phyloP scores from a whole-genome alignment of 2,888 invertebrate species.

The Oligia fasciuncula region DNA sequence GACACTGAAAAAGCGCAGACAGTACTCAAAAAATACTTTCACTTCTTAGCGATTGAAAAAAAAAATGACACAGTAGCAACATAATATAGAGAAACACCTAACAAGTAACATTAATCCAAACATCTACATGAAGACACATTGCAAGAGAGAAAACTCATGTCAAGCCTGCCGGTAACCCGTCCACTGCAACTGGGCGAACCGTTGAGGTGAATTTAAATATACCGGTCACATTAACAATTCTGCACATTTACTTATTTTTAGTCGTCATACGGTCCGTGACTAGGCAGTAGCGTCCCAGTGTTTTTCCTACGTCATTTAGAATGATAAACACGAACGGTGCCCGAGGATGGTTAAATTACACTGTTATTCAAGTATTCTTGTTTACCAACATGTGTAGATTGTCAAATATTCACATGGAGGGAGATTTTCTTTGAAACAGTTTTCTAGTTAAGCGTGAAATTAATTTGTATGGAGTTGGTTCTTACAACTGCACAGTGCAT shows the following conservation, averaged over 20 bases:
- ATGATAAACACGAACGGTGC: conserved; percentile 69
- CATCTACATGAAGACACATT: conserved; percentile 8
- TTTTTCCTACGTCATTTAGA: conserved; percentile 75
- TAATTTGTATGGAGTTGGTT: background rate
- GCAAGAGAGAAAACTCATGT: conserved; percentile 65
- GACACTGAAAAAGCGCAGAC: background rate
- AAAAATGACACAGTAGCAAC: background rate
- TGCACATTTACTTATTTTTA: conserved; percentile 80
- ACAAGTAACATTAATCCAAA: background rate
- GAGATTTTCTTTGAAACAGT: conserved; percentile 6
- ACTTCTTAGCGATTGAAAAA: background rate
- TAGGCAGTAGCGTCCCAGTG: conserved; percentile 65
- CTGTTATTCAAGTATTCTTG: conserved; percentile 67
- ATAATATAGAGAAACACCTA: background rate
- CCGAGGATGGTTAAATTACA: conserved; percentile 69
- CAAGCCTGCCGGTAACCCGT: conserved; percentile 67
- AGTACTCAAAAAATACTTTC: background rate
- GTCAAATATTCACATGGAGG: conserved; percentile 37
- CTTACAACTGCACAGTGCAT: background rate
- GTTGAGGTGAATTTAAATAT: conserved; percentile 81
- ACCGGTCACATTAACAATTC: conserved; percentile 78
- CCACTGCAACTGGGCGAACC: conserved; percentile 76
- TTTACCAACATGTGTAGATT: conserved; percentile 49
- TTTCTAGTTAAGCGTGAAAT: background rate
- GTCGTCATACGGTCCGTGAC: conserved; percentile 74